Conservation (phyloP, 1,140 invertebrate species). For the Diachasma alloeum region DNA sequence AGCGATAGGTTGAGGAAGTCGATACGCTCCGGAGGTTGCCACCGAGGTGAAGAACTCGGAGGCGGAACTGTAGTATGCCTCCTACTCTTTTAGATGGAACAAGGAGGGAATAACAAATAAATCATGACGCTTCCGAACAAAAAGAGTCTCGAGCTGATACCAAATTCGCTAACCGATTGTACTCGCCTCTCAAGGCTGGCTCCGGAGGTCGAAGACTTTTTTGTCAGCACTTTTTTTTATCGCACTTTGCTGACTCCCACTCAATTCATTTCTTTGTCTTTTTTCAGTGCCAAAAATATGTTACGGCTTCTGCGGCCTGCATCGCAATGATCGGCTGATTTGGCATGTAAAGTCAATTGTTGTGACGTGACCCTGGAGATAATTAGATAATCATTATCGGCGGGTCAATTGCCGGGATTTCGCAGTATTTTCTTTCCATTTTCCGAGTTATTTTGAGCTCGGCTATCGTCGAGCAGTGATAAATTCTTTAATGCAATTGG, state of each 20-base stretch:
- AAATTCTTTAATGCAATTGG: background rate
- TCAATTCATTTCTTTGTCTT: background rate
- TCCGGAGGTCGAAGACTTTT: background rate
- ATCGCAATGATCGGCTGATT: too few relatives aligned
- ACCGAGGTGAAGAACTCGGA: background rate
- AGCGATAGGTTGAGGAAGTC: background rate
- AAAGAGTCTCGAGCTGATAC: background rate
- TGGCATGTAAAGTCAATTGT: too few relatives aligned
- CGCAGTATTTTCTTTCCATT: background rate
- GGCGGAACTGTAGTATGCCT: background rate
- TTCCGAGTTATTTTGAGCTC: background rate
- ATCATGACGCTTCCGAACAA: background rate
- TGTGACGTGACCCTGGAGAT: too few relatives aligned
- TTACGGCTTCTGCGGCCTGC: background rate
- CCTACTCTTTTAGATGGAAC: background rate
- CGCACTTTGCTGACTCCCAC: background rate
- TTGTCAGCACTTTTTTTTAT: background rate
- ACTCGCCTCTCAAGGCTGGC: background rate
- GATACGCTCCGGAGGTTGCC: background rate
- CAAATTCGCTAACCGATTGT: background rate
- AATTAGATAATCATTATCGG: too few relatives aligned
- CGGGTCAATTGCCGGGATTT: too few relatives aligned
- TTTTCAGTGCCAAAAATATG: background rate
- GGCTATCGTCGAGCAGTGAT: background rate
- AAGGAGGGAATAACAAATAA: background rate